A percentile compares a stretch with the other conserved stretches of the same genome.
phyloP scores from a whole-genome alignment of 2,113 vertebrate genomes.

The Microcebus tavaratra region DNA sequence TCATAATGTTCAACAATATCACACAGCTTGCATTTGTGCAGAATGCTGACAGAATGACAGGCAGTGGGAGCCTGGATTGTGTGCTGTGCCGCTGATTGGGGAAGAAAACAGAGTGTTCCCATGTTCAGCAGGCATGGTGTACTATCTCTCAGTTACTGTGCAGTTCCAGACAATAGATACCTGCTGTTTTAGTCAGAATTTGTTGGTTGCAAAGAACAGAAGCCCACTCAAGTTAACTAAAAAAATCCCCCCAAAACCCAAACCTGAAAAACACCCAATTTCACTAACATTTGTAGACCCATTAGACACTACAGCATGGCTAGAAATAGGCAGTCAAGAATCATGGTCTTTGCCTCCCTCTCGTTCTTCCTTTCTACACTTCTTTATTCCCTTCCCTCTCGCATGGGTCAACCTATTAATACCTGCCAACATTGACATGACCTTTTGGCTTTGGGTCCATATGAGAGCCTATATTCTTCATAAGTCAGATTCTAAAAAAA shows the following conservation, averaged over 20 bases:
- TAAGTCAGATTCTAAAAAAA: not conserved
- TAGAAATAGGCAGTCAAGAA: not conserved
- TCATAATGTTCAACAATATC: not conserved
- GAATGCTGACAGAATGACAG: conserved; percentile 52
- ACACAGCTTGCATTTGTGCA: not conserved
- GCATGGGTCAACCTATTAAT: not conserved
- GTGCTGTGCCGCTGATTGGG: not conserved
- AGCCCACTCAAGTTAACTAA: not conserved
- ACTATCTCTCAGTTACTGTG: not conserved
- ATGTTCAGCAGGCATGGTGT: not conserved
- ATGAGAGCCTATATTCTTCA: not conserved
- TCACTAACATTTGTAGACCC: not conserved
- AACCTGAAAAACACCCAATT: not conserved
- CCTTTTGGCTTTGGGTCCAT: not conserved
- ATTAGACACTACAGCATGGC: not conserved
- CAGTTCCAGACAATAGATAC: not conserved
- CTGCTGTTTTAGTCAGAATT: not conserved
- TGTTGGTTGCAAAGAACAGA: conserved; percentile 16
- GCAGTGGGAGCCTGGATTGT: not conserved
- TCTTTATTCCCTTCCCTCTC: not conserved
- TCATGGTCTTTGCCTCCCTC: not conserved
- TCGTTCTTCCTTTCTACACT: not conserved
- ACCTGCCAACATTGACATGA: not conserved
- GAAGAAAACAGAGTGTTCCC: not conserved
- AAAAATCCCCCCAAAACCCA: not conserved